Conservation (phyloP, 2,113 vertebrate genomes). For the Menidia beryllina region DNA sequence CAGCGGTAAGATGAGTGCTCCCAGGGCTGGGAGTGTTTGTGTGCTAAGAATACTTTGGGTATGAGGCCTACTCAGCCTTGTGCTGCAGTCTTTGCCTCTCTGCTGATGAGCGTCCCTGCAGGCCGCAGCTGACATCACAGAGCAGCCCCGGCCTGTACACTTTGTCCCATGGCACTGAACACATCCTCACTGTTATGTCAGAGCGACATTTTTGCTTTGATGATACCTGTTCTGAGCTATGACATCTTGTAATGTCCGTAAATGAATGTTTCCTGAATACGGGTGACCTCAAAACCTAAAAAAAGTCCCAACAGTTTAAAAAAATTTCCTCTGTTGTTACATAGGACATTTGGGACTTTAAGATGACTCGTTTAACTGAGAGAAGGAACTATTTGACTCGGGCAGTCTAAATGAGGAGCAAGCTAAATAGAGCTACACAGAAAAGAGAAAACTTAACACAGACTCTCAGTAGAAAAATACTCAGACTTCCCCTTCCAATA, state of each 20-base stretch:
- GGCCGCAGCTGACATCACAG: slow-evolving; percentile 49
- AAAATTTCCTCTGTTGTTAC: background rate
- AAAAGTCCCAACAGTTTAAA: background rate
- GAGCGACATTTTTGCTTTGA: background rate
- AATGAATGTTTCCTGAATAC: background rate
- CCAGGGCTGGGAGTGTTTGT: slow-evolving; percentile 41
- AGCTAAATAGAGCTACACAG: no score
- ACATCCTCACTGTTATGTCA: slow-evolving; percentile 20
- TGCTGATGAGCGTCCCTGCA: slow-evolving; percentile 53
- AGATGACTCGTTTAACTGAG: background rate
- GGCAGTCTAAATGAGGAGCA: no score
- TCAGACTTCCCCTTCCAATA: no score
- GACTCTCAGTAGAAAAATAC: no score
- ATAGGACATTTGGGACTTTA: no score
- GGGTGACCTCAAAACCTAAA: background rate
- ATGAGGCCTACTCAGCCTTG: slow-evolving; percentile 62
- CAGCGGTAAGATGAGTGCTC: slow-evolving; percentile 32
- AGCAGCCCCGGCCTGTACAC: slow-evolving; percentile 47
- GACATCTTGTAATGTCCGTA: background rate
- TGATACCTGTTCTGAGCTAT: background rate
- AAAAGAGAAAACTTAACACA: no score
- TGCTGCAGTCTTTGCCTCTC: slow-evolving; percentile 48
- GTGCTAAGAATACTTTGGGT: slow-evolving; percentile 48
- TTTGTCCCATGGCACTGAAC: slow-evolving; percentile 36
- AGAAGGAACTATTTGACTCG: background rate